Evolutionary conservation across 2,113 vertebrate genomes (phyloP).

Genomic region (Nesospiza acunhae): DNA sequence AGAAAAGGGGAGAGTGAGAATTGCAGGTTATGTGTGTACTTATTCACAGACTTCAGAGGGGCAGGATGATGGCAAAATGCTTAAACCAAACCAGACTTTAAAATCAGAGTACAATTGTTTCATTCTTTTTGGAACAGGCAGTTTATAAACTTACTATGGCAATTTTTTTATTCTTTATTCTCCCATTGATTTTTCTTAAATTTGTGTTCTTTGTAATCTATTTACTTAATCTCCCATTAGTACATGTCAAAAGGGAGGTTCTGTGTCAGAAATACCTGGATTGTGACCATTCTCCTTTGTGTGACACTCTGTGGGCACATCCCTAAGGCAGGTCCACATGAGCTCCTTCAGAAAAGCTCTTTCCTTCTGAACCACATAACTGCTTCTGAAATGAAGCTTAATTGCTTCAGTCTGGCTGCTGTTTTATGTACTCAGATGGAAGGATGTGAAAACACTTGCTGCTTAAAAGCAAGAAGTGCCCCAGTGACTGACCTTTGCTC

Average conservation of each 20-base stretch:
- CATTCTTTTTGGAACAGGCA: not conserved
- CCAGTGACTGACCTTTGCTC: not conserved
- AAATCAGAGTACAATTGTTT: not conserved
- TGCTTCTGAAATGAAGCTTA: not conserved
- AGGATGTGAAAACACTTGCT: not conserved
- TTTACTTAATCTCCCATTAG: not conserved
- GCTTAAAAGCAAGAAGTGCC: not conserved
- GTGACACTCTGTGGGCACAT: not conserved
- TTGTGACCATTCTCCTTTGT: fast-evolving
- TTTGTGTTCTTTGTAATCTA: not conserved
- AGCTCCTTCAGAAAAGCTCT: not conserved
- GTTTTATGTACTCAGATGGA: not conserved
- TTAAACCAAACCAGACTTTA: not conserved
- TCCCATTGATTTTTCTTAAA: not conserved
- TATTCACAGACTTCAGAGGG: not conserved
- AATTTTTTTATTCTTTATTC: not conserved
- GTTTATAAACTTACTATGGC: not conserved
- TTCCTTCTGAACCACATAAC: not conserved
- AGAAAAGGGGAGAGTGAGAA: not conserved
- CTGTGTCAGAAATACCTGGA: not conserved
- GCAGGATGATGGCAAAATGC: not conserved
- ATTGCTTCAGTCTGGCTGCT: not conserved
- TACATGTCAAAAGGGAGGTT: not conserved
- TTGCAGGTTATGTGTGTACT: not conserved
- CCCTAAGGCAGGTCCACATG: not conserved